Base-by-base conservation (phyloP, 1,140 invertebrate genomes). In the Drosophila takahashii region DNA sequence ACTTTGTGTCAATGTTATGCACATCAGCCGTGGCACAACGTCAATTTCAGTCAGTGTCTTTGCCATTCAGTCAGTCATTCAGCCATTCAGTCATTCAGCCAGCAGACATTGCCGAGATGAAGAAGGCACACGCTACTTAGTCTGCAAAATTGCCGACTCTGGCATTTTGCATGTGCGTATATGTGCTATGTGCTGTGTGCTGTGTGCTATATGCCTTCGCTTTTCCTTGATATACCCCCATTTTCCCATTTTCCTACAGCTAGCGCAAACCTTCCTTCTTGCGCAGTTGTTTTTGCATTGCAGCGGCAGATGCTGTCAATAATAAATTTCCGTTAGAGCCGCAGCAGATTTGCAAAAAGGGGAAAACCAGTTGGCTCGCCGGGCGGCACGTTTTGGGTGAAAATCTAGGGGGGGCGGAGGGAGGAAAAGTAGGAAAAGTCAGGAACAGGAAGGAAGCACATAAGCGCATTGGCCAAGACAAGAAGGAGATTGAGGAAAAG, bases 261-360 rank as follows among this genome's bases (percentile, higher is more conserved):
- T 64, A 79, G 73, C 60, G 54, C 29, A 32, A 32, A 32, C 29
- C 29, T 8, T 32, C 50, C 69, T 74, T 50, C 39, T 70, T 71
- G 64, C 67, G 57, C 51, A 79, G 77, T 86, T 86, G 83, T 86
- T 83, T 87, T 86, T 86, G 83, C 83, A 87, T 86, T 86, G 79
- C 83, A 87, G 77, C 84, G 76, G 84, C 84, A 87, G 84, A 86
- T 87, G 84, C 85, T 87, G 84, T 87, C 84, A 89, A 89, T 91
- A 89, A 89, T 91, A 91, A 91, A 91, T 91, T 91, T 91, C 89
- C 89, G 89, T 75, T 85, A 81, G 80, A 87, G 84, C 84, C 79
- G 81, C 77, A 89, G 89, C 84, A 91, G 84, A 91, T 90, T 90
- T 85, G 70, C 77, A 67, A 64, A 66, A 70, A 18, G 8, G 53